phyloP scores from a whole-genome alignment of 2,797 vertebrate species.

The Carduelis carduelis region DNA sequence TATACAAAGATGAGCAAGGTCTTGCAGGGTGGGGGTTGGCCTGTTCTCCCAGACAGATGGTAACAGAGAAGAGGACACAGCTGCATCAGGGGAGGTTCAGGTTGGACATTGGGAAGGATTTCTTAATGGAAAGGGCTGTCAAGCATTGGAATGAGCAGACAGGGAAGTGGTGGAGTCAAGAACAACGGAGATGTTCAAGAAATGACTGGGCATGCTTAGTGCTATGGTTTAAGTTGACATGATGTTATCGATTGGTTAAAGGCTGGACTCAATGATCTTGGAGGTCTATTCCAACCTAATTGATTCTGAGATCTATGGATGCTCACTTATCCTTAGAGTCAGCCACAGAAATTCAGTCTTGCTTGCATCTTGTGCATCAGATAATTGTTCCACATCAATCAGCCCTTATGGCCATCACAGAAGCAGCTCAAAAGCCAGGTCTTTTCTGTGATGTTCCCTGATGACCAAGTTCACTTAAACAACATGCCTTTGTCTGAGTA shows the following conservation, averaged over 20 bases:
- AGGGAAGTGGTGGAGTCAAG: not conserved
- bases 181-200: not conserved
- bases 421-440: not conserved
- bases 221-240: not conserved
- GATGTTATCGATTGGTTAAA: not conserved
- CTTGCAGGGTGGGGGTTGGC: no score
- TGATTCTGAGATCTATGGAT: not conserved
- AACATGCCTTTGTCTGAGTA: not conserved
- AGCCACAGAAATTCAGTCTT: not conserved
- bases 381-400: not conserved
- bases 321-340: not conserved
- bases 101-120: not conserved
- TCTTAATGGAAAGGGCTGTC: not conserved
- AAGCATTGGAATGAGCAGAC: not conserved
- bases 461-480: rapidly evolving
- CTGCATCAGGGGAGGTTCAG: not conserved
- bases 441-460: not conserved
- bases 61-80: not conserved
- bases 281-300: not conserved
- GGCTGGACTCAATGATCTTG: rapidly evolving
- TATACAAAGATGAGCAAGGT: not conserved
- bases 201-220: not conserved
- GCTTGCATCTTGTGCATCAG: rapidly evolving
- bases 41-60: not conserved
- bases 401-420: not conserved